Percentiles rank a stretch among this genome's conserved stretches.
These are phyloP conservation scores for Brachionus rotundiformis DNA, from an alignment of 1,140 invertebrate genomes.

Conservation along the genomic window DNA sequence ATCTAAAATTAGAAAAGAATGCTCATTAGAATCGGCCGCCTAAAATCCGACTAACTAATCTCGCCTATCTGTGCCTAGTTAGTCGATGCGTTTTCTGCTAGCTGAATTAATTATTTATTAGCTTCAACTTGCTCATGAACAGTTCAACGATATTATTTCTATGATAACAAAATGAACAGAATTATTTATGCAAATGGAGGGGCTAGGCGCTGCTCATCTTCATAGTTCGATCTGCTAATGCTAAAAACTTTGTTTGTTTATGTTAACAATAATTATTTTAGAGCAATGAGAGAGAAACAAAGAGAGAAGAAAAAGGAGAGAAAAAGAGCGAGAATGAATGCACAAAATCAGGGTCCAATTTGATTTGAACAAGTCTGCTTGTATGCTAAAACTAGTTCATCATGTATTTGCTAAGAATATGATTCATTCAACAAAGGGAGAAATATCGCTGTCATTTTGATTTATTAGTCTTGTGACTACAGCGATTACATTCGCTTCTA, in stretches of 20 bases:
- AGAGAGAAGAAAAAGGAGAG: neutral
- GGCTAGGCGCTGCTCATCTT: neutral
- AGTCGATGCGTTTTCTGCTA: neutral
- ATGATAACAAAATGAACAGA: neutral
- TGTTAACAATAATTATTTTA: neutral
- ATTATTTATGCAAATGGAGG: neutral
- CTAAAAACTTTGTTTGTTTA: conserved; percentile 16
- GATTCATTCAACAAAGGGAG: neutral
- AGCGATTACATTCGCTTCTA: neutral
- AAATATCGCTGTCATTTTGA: neutral
- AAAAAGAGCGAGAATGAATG: neutral
- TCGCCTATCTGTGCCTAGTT: neutral
- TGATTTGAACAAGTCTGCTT: neutral
- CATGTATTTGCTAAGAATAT: neutral
- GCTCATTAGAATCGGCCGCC: neutral
- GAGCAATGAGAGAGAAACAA: no score
- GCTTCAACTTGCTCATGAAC: neutral
- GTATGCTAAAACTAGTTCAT: neutral
- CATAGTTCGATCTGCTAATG: neutral
- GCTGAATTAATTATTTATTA: conserved; percentile 10
- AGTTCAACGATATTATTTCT: neutral
- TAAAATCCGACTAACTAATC: no score
- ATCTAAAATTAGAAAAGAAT: conserved; percentile 54
- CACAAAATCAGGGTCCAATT: neutral
- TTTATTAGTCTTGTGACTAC: conserved; percentile 1